Evolutionary conservation across 2,797 vertebrate species (phyloP).

Genomic region (Euphonia xanthogaster): DNA sequence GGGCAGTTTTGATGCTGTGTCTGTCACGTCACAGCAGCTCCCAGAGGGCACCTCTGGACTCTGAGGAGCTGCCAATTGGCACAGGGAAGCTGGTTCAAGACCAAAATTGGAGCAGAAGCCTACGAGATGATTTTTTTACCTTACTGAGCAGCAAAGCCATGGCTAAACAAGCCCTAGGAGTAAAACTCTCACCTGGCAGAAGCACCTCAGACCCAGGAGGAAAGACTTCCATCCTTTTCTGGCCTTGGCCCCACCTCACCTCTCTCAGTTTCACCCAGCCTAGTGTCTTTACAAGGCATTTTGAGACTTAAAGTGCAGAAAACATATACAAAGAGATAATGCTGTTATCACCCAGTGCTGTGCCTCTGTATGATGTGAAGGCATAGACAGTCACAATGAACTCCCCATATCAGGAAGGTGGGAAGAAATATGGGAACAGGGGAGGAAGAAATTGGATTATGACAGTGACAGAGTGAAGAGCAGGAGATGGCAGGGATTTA

Average conservation of each 20-base stretch:
- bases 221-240: not conserved
- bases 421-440: not conserved
- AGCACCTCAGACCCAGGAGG: not conserved
- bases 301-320: not conserved
- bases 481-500: not conserved
- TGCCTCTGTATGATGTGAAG: not conserved
- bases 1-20: not conserved
- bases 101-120: not conserved
- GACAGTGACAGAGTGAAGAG: not conserved
- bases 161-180: not conserved
- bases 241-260: not conserved
- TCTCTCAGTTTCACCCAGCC: not conserved
- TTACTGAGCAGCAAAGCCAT: not conserved
- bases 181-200: not conserved
- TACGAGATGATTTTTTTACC: not conserved
- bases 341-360: not conserved
- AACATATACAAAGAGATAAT: accelerated
- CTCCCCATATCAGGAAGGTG: not conserved
- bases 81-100: not conserved
- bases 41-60: not conserved
- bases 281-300: not conserved
- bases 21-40: not conserved
- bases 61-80: not conserved
- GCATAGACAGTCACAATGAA: not conserved
- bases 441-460: not conserved